Base-by-base conservation (phyloP, 2,113 vertebrate species). In the Gobio gobio region DNA sequence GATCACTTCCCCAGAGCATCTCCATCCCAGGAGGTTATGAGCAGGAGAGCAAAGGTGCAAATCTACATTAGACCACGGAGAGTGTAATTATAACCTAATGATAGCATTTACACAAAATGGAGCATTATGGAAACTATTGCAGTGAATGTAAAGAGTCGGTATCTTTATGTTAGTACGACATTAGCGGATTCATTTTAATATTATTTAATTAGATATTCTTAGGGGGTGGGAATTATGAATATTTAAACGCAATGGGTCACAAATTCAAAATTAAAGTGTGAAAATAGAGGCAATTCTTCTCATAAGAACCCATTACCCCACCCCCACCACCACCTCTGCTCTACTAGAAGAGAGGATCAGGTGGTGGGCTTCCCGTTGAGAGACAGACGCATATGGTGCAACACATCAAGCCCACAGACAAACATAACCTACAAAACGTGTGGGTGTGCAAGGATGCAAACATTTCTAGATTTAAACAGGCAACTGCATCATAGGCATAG, bases 31-130 rank as follows among this genome's bases (percentile, higher is more conserved):
- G 77, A 85, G 78, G 82, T 81, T 78, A 64, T 58, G 64, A 51
- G 82, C 45, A 78, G 47, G 63, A 76, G 85, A 74, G 78, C 82
- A 85, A 89, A 86, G 86, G 78, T 83, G 82, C 68, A 86, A 83
- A 82, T 78, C 63, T 76, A 82, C 78, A 81, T 78, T 68, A 85
- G 72, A 79, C 54, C 82, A 47, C 26, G 63, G 56, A 79, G 82
- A 87, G 74, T 78, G 77, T 79, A 86, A 86, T 89, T 87, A 89
- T 51, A 61, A 63, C 82, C 86, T 88, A 88, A 89, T 87, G 83
- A 87, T 64, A 83, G 59, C 73, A 59, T 87, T 86, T 86, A 84
- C 82, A 87, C 66, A 85, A 86, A 87, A 85, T 63, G 40, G 78
- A 73, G 83, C 73, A 85, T 86, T 75, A 87, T 83, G 82, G 70